Conservation (phyloP, 1,140 invertebrate species). For the Cataglyphis hispanica region DNA sequence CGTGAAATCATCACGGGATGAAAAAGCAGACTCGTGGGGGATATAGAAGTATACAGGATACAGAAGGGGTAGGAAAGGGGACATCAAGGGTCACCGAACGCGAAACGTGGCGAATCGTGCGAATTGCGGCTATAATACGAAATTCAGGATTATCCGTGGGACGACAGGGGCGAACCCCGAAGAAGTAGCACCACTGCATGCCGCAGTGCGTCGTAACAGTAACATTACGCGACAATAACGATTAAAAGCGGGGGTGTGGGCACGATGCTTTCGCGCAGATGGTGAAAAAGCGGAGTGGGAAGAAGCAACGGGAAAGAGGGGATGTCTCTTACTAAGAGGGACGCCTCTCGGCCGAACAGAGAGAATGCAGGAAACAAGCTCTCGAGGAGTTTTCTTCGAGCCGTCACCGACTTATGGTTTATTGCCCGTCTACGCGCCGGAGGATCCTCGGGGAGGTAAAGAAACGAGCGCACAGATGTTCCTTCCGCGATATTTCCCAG, state of each 20-base stretch:
- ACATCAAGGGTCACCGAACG: conserved; percentile 59
- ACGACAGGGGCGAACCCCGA: conserved; percentile 45
- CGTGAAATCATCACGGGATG: conserved; percentile 32
- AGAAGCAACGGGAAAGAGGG: neutral
- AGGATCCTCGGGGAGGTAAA: conserved; percentile 72
- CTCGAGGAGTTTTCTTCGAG: conserved; percentile 72
- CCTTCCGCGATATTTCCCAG: conserved; percentile 75
- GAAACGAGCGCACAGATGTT: conserved; percentile 77
- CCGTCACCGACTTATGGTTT: conserved; percentile 77
- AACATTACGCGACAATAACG: conserved; percentile 77
- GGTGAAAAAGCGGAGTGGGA: conserved; percentile 1
- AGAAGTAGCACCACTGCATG: conserved; percentile 46
- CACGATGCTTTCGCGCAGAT: conserved; percentile 40
- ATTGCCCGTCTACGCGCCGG: conserved; percentile 72
- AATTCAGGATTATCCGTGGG: conserved; percentile 72
- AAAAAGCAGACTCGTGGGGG: conserved; percentile 22
- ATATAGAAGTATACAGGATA: neutral
- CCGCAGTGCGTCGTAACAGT: conserved; percentile 71
- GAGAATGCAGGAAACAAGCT: conserved; percentile 68
- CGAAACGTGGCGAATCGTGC: conserved; percentile 68
- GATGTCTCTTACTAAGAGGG: neutral
- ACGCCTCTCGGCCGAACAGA: conserved; percentile 37
- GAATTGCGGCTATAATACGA: conserved; percentile 75
- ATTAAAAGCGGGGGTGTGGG: conserved; percentile 74
- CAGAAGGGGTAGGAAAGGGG: conserved; percentile 43